Conservation (phyloP, 2,113 vertebrate genomes). For the Megaceryle maxima region DNA sequence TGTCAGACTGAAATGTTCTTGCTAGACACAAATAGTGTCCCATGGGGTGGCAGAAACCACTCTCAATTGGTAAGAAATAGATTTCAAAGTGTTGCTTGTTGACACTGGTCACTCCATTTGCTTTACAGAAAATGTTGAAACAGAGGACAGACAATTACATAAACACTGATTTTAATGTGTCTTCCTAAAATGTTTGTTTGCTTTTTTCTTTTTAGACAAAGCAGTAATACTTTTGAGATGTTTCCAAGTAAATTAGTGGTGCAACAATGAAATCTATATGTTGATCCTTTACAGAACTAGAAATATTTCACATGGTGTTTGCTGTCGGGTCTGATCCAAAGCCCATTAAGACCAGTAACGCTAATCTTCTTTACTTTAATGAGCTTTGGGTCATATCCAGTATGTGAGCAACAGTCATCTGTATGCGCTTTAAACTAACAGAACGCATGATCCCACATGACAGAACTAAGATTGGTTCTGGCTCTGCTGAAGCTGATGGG, state of each 20-base stretch:
- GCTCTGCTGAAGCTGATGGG: not conserved
- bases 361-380: not conserved
- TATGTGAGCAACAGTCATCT: not conserved
- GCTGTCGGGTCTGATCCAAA: not conserved
- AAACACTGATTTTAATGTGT: not conserved
- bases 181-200: not conserved
- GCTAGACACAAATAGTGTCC: slow-evolving; percentile 70
- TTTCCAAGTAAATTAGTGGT: not conserved
- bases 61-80: slow-evolving; percentile 51
- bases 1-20: slow-evolving; percentile 74
- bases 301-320: not conserved
- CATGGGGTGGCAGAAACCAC: slow-evolving; percentile 46
- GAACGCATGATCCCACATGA: not conserved
- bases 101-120: slow-evolving; percentile 54
- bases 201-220: not conserved
- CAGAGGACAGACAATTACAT: not conserved
- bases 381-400: not conserved
- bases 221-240: not conserved
- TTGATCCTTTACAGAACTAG: not conserved
- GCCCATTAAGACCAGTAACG: not conserved
- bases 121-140: slow-evolving; percentile 1
- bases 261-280: not conserved
- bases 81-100: slow-evolving; percentile 57
- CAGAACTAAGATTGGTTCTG: not conserved
- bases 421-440: not conserved